These are phyloP conservation scores for Lycocorax pyrrhopterus DNA, from an alignment of 2,113 vertebrate species.

Conservation along the genomic window DNA sequence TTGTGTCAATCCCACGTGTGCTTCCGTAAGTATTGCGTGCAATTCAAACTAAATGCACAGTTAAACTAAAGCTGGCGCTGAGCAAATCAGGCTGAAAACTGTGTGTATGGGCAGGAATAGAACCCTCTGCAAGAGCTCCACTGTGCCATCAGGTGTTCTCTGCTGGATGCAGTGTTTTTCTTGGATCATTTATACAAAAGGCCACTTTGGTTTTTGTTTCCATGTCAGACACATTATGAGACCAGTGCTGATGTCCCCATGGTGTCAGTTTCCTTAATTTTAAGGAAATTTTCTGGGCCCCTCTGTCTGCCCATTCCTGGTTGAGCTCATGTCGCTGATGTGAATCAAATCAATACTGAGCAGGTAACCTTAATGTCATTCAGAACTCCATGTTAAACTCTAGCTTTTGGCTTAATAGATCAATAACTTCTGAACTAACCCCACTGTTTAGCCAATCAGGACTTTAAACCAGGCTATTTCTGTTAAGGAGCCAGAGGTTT, in stretches of 20 bases:
- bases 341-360: background rate
- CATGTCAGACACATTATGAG: fast-evolving
- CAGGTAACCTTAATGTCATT: background rate
- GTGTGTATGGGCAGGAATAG: background rate
- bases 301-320: background rate
- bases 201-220: background rate
- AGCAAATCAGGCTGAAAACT: background rate
- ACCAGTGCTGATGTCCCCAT: background rate
- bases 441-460: background rate
- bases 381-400: background rate
- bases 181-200: background rate
- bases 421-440: background rate
- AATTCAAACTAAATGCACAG: background rate
- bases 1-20: background rate
- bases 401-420: background rate
- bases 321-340: background rate
- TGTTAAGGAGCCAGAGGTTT: background rate
- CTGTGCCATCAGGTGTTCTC: background rate
- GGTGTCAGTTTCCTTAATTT: background rate
- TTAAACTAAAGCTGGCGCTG: background rate
- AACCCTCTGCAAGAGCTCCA: background rate
- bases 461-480: background rate
- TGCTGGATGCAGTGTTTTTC: background rate
- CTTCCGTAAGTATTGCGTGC: background rate
- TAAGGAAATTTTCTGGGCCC: background rate